Evolutionary conservation across 2,113 vertebrate genomes (phyloP), one percentile per base, ranked within the genome.

Genomic region (Sisor rabdophorus): DNA sequence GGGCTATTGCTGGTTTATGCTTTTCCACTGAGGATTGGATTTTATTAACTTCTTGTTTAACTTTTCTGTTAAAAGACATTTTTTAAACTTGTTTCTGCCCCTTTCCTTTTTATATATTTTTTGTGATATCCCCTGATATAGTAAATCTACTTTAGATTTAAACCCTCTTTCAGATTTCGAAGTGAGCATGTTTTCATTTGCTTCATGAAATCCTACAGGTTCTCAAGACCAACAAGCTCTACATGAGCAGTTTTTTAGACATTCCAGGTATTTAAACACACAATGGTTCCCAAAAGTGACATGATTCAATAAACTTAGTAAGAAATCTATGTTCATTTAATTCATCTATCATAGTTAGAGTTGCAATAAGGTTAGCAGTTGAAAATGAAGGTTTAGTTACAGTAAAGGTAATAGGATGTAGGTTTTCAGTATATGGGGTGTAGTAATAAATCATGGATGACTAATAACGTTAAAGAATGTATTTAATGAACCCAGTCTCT

Each of bases 11-110:
- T 10, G 0, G 47, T 70, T 40, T 65, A 63, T 44, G 32, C 73
- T 19, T 64, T 64, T 26, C 53, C 12, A 12, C 63, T 69, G 75
- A 68, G 36, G 40, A 58, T 56, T 44, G 53, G 32, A 58, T 56
- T 40, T 52, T 36, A 7, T 58, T 58, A 11, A n/a, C n/a, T n/a
- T n/a, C n/a, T n/a, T n/a, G n/a, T n/a, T n/a, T n/a, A n/a, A n/a
- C n/a, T n/a, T n/a, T n/a, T 55, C 47, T n/a, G 63, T 36, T 78
- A 64, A 78, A 63, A 44, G 3, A 71, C 11, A 50, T 63, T 63
- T 40, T 64, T 63, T 10, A 13, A 36, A 48, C 40, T 8, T 44
- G 32, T 44, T 44, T 44, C 40, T 44, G 9, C 40, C 9, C 11
- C 26, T 28, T 26, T 11, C 58, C 24, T 2, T 12, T 40, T 10